phyloP scores from a whole-genome alignment of 2,888 invertebrate genomes.

The Branchipolynoe longqiensis region DNA sequence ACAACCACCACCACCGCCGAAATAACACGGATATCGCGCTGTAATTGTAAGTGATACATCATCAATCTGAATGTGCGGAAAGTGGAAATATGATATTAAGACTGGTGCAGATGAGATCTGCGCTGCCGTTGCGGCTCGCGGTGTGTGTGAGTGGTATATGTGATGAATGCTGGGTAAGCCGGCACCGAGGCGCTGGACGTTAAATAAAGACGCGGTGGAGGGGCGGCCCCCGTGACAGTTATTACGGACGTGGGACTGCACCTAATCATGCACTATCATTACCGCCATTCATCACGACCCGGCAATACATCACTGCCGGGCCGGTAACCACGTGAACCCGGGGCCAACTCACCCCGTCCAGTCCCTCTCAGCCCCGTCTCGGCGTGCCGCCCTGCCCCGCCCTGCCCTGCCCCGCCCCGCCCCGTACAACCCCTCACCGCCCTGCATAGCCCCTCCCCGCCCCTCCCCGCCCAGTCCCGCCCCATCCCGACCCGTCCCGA shows the following conservation, averaged over 20 bases:
- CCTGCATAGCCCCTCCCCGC: not conserved
- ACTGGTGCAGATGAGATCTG: too few species aligned
- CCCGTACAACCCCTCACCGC: too few species aligned
- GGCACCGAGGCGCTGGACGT: too few species aligned
- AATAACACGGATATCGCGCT: too few species aligned
- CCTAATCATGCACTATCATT: constrained; percentile 14
- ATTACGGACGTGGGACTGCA: not conserved
- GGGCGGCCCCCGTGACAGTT: not conserved
- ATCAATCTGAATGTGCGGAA: too few species aligned
- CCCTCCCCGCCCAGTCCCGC: not conserved
- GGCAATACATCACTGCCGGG: not conserved
- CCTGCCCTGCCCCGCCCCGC: not conserved
- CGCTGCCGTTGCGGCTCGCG: too few species aligned
- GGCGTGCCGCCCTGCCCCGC: not conserved
- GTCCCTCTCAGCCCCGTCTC: not conserved
- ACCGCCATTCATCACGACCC: not conserved
- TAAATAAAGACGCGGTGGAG: not conserved
- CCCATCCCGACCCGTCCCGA: not conserved
- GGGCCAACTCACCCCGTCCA: not conserved
- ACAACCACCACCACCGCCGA: too few species aligned
- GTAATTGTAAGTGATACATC: too few species aligned
- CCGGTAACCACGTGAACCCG: too few species aligned
- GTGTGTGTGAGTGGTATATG: not conserved
- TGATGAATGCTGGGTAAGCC: constrained; percentile 4
- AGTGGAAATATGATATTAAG: too few species aligned